Evolutionary conservation across 2,888 invertebrate species (phyloP).

Genomic region (Poecilus cupreus): DNA sequence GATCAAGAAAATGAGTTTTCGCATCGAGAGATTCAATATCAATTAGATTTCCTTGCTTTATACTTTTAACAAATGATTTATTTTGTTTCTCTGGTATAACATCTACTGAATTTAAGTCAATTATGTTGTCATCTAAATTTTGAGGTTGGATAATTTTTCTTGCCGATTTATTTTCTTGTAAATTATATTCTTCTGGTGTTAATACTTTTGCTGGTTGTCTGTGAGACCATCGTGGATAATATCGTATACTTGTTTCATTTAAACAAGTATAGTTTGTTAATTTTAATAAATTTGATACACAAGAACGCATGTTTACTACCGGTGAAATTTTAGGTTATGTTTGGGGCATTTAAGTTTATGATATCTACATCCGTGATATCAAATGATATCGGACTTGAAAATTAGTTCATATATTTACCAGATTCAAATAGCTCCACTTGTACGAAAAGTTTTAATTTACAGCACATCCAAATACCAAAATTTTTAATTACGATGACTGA

Average conservation of each 20-base stretch:
- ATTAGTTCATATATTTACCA: too few species aligned
- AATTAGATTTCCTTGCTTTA: slow-evolving; percentile 28
- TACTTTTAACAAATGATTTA: slow-evolving; percentile 20
- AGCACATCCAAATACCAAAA: neutral
- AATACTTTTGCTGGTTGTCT: slow-evolving; percentile 75
- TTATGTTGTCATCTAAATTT: slow-evolving; percentile 38
- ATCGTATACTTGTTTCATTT: slow-evolving; percentile 60
- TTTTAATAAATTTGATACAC: slow-evolving; percentile 4
- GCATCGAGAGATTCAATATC: neutral
- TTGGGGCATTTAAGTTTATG: neutral
- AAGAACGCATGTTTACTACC: slow-evolving; percentile 2
- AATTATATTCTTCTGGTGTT: slow-evolving; percentile 72
- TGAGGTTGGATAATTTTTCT: slow-evolving; percentile 68
- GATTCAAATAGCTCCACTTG: too few species aligned
- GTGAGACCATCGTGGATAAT: slow-evolving; percentile 73
- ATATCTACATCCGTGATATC: neutral
- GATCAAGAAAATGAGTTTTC: slow-evolving; percentile 37
- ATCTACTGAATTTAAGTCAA: slow-evolving; percentile 44
- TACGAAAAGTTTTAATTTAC: too few species aligned
- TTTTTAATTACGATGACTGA: neutral
- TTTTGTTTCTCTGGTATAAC: slow-evolving; percentile 22
- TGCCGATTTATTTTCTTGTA: slow-evolving; percentile 68
- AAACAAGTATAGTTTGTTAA: neutral
- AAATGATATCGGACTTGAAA: neutral
- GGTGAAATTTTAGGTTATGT: slow-evolving; percentile 15